These are phyloP conservation scores for Melanotus villosus DNA, from an alignment of 2,888 invertebrate species.

Conservation along the genomic window DNA sequence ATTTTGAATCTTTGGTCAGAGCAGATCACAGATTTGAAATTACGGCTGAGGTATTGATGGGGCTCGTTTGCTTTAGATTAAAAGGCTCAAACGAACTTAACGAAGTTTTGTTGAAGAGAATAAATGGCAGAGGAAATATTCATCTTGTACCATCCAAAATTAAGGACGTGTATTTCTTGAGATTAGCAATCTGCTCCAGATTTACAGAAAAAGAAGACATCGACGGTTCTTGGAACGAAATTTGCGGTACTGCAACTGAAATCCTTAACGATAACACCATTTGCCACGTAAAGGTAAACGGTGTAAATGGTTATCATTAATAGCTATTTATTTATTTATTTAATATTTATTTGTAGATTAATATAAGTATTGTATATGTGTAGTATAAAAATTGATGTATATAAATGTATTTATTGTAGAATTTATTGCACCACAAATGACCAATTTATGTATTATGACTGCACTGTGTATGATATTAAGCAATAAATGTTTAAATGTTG, in stretches of 20 bases:
- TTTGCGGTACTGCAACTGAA: constrained; percentile 82
- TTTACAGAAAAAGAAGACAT: constrained; percentile 87
- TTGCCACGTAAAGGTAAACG: not conserved
- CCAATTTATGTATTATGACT: constrained; percentile 1
- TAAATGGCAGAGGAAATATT: constrained; percentile 92
- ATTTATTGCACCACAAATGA: constrained; percentile 22
- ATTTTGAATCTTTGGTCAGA: constrained; percentile 85
- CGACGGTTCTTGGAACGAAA: constrained; percentile 88
- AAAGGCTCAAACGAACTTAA: constrained; percentile 89
- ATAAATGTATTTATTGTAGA: constrained; percentile 1
- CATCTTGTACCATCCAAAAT: constrained; percentile 95
- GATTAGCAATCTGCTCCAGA: constrained; percentile 92
- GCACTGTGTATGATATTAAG: not conserved
- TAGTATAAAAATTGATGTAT: constrained; percentile 1
- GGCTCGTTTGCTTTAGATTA: constrained; percentile 95
- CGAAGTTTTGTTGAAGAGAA: constrained; percentile 84
- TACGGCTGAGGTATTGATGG: constrained; percentile 90
- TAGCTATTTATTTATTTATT: not conserved
- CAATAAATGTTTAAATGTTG: not conserved
- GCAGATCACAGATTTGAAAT: constrained; percentile 91
- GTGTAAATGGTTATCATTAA: constrained; percentile 11
- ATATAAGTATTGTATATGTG: not conserved
- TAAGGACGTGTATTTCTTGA: constrained; percentile 85
- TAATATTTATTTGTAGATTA: constrained; percentile 5
- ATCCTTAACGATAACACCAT: constrained; percentile 64